Percentiles rank a stretch among this genome's conserved stretches.
Evolutionary conservation across 2,113 vertebrate species (phyloP).

Genomic region (Toxostoma redivivum): DNA sequence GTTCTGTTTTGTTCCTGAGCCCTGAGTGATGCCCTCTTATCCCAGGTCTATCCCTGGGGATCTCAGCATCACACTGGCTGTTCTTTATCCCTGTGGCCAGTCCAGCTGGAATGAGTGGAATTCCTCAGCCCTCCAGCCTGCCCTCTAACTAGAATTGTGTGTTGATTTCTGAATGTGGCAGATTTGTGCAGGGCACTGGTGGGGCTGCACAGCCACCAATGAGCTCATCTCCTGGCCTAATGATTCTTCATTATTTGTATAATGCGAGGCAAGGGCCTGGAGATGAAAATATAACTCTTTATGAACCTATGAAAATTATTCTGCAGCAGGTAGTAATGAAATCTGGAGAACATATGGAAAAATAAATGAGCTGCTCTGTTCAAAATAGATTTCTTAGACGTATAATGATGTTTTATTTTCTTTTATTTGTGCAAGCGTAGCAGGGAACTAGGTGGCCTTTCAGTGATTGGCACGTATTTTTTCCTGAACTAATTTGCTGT

Average conservation of each 20-base stretch:
- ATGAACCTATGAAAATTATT: constrained; percentile 7
- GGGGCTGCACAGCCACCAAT: not conserved
- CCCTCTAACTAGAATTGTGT: not conserved
- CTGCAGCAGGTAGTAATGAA: not conserved
- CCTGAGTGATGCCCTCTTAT: not conserved
- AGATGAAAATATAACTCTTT: not conserved
- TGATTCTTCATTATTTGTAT: not conserved
- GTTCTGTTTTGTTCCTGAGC: not conserved
- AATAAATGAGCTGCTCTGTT: constrained; percentile 12
- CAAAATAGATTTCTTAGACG: not conserved
- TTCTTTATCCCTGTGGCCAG: not conserved
- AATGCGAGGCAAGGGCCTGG: not conserved
- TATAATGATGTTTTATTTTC: constrained; percentile 4
- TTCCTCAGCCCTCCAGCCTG: not conserved
- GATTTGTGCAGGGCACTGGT: not conserved
- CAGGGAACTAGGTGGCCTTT: not conserved
- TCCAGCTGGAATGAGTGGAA: not conserved
- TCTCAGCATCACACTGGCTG: not conserved
- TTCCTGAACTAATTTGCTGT: not conserved
- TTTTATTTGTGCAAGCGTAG: not conserved
- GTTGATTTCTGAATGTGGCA: not conserved
- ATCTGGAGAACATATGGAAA: not conserved
- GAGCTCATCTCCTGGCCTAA: not conserved
- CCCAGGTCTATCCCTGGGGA: not conserved
- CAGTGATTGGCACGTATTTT: not conserved